Evolutionary conservation across 2,888 invertebrate species (phyloP), one percentile per base, ranked within the genome.

Genomic region (Microctonus hyperodae): DNA sequence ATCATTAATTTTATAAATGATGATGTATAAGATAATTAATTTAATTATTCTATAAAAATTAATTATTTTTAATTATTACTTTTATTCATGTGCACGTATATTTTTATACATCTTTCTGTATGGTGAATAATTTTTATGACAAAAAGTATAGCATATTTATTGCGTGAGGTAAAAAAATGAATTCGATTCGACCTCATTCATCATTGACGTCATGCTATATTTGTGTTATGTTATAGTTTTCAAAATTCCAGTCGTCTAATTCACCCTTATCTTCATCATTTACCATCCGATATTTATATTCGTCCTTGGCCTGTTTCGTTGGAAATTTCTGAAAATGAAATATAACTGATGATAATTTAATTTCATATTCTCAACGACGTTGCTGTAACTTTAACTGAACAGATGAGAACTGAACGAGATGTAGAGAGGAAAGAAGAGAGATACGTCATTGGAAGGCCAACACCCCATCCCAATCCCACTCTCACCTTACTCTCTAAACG

Each of bases 161-260:
- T 44, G 20, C 20, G 44, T 44, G 44, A 16, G 53, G 9, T n/a
- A 55, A 31, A 28, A 28, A 28, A 55, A 55, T 50, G 20, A 3
- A 55, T 16, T 20, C 6, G 1, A 16, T n/a, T 13, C 55, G 55
- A 55, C 55, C 55, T 28, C 55, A 55, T 55, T 55, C 20, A n/a
- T 55, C 55, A 55, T 55, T 55, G 55, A 55, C 55, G 55, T 55
- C 55, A 33, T 28, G 31, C 55, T 16, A 55, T 16, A 55, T 55
- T 55, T 55, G 55, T 48, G 50, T 10, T 22, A 51, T 22, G 23
- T 70, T 50, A 50, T 72, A 72, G 60, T 69, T 62, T 61, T 70
- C 50, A 59, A 71, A 75, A 71, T 74, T 73, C 65, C 64, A 64
- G 58, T 75, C 72, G 11, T 25, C 55, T 33, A 33, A 28, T 20